Evolutionary conservation across 2,797 vertebrate genomes (phyloP), one percentile per base, ranked within the genome.

Genomic region (Spondyliosoma cantharus): DNA sequence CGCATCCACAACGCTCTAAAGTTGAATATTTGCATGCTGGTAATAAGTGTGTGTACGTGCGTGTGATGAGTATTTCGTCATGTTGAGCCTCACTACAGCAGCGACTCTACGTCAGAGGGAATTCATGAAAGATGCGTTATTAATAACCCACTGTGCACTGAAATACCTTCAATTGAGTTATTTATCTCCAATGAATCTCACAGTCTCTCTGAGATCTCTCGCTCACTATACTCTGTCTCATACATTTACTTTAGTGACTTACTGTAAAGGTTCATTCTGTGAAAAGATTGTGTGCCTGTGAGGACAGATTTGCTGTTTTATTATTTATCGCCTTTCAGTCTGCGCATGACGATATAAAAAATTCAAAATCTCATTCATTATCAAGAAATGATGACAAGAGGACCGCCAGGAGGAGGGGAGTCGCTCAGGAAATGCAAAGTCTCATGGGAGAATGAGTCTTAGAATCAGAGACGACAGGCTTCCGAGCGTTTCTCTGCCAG

Each of bases 61-160:
- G 46, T 32, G 14, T 65, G 27, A 24, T 2, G 20, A 37, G n/a
- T 7, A 17, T 54, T 65, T 61, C 14, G 5, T 59, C 73, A 60
- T 59, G 32, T 24, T 29, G 50, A 84, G 43, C 53, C n/a, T 67
- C 72, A 15, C 68, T 42, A 37, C 70, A 24, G 78, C 58, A 75
- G 58, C 52, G 9, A 49, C 67, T n/a, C 43, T 29, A 64, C 60
- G 19, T 74, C 63, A 61, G 61, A 76, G 29, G 49, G 24, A 64
- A 63, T 73, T 76, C 71, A 85, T 71, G 48, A 71, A 66, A 75
- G 52, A 69, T 80, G 66, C 27, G 67, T 82, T 67, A 84, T 82
- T 85, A 58, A 71, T 75, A 65, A 71, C 52, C 16, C 13, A 42
- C 71, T 70, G 67, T 63, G 56, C 67, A 4, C 32, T 60, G 32